These are phyloP conservation scores for Carterocephalus palaemon DNA, from an alignment of 2,888 invertebrate genomes.

Conservation along the genomic window DNA sequence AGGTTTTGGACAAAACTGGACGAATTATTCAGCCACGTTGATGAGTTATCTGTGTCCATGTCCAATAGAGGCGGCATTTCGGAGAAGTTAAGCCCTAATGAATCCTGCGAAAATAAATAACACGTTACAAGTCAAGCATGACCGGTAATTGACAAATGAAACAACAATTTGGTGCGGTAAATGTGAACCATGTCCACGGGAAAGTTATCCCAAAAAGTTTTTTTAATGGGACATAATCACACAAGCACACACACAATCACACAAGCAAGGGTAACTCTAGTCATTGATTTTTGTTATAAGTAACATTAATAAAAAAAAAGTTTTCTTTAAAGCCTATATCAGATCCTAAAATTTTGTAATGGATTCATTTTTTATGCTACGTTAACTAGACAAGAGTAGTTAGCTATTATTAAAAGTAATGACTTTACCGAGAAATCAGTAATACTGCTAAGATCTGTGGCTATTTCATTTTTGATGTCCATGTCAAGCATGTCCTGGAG, in stretches of 20 bases:
- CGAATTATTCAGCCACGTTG: slow-evolving; percentile 80
- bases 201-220: too few relatives aligned
- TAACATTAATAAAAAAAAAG: too few relatives aligned
- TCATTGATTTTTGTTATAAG: not conserved
- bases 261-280: not conserved
- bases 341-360: too few relatives aligned
- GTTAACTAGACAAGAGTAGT: too few relatives aligned
- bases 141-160: too few relatives aligned
- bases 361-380: too few relatives aligned
- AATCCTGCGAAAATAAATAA: slow-evolving; percentile 62
- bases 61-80: slow-evolving; percentile 82
- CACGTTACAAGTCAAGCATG: not conserved
- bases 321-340: too few relatives aligned
- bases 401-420: too few relatives aligned
- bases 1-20: slow-evolving; percentile 83
- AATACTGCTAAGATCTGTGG: slow-evolving; percentile 85
- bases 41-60: slow-evolving; percentile 82
- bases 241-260: too few relatives aligned
- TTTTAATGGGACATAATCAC: too few relatives aligned
- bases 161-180: too few relatives aligned
- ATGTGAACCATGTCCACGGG: too few relatives aligned
- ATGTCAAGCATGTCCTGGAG: slow-evolving; percentile 94
- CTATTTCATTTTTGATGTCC: slow-evolving; percentile 92
- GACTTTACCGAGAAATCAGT: slow-evolving; percentile 81
- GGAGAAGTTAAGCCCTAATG: slow-evolving; percentile 80